phyloP scores from a whole-genome alignment of 2,888 invertebrate genomes.

The Phragmatobia fuliginosa region DNA sequence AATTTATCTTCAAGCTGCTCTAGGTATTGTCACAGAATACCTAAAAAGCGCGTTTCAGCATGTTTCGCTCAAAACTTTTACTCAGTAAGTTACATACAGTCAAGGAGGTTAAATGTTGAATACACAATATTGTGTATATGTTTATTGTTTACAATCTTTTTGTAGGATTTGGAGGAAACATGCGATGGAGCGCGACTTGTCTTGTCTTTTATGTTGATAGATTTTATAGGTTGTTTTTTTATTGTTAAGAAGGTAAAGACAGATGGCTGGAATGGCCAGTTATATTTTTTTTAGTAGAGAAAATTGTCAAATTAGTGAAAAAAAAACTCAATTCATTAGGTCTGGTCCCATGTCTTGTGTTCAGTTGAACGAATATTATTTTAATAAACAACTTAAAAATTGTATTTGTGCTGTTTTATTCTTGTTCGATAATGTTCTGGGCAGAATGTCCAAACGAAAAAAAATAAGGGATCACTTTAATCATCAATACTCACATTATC shows the following conservation, averaged over 20 bases:
- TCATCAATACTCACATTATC: neutral
- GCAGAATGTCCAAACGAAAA: no score
- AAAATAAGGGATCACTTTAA: neutral
- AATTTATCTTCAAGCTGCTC: slow-evolving; percentile 69
- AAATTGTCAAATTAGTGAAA: slow-evolving; percentile 78
- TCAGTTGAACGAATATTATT: slow-evolving; percentile 87
- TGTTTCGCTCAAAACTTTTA: slow-evolving; percentile 10
- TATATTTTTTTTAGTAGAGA: slow-evolving; percentile 75
- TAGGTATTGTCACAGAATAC: slow-evolving; percentile 39
- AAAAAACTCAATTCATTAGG: slow-evolving; percentile 81
- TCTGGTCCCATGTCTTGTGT: slow-evolving; percentile 84
- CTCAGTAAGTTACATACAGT: slow-evolving; percentile 4
- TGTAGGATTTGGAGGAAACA: slow-evolving; percentile 65
- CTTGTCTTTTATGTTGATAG: slow-evolving; percentile 80
- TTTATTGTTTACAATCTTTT: slow-evolving; percentile 22
- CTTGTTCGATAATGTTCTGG: neutral
- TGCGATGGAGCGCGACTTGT: slow-evolving; percentile 12
- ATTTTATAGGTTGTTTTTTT: slow-evolving; percentile 86
- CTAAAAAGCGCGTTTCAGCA: slow-evolving; percentile 15
- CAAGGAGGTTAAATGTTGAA: slow-evolving; percentile 14
- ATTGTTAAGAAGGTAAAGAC: slow-evolving; percentile 84
- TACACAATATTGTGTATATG: slow-evolving; percentile 40
- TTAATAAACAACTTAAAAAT: slow-evolving; percentile 86
- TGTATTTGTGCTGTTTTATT: slow-evolving; percentile 67
- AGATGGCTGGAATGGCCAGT: slow-evolving; percentile 62